Evolutionary conservation across 2,797 vertebrate genomes (phyloP).

Genomic region (Pelochelys cantorii): DNA sequence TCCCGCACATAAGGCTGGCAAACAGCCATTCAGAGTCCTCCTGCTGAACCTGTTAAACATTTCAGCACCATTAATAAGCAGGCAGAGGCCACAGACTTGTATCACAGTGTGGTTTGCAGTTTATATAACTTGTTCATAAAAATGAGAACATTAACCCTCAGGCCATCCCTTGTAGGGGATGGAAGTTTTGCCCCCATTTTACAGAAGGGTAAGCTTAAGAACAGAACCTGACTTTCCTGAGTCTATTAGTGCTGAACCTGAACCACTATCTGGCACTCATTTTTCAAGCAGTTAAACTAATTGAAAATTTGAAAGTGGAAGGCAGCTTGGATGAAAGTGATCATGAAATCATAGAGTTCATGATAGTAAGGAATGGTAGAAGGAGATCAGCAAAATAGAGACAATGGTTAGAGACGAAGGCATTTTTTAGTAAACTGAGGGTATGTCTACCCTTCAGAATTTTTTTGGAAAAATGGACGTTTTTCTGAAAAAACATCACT

Average conservation of each 20-base stretch:
- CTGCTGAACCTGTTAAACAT: not conserved
- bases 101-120: not conserved
- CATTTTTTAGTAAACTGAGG: too few species aligned
- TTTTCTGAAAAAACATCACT: too few species aligned
- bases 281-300: not conserved
- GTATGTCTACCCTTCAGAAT: too few species aligned
- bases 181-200: not conserved
- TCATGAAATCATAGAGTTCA: too few species aligned
- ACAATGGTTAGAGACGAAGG: too few species aligned
- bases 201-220: constrained; percentile 20
- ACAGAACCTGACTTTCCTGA: not conserved
- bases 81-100: constrained; percentile 7
- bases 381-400: too few species aligned
- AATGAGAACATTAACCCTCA: not conserved
- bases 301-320: too few species aligned
- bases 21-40: constrained; percentile 42
- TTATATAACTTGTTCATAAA: not conserved
- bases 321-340: too few species aligned
- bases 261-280: not conserved
- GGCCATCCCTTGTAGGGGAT: not conserved
- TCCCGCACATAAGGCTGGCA: constrained; percentile 12
- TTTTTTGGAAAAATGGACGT: too few species aligned
- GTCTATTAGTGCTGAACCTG: not conserved
- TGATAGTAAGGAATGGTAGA: too few species aligned
- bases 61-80: constrained; percentile 43